These are phyloP conservation scores for Cosmia pyralina DNA, from an alignment of 2,888 invertebrate species.

Conservation along the genomic window DNA sequence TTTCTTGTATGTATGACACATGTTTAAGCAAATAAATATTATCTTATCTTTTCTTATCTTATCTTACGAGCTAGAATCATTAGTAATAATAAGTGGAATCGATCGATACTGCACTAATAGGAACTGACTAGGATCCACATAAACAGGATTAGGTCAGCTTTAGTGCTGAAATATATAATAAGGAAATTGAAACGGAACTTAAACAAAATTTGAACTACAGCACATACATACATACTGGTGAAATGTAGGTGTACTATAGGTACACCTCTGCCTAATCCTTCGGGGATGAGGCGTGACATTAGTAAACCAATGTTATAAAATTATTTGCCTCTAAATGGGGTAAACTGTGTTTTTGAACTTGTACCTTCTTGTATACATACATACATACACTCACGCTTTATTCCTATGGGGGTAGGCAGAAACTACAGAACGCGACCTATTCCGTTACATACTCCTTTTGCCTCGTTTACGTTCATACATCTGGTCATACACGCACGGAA, in stretches of 20 bases:
- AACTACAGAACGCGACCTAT: too few relatives aligned
- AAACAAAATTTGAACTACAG: neutral
- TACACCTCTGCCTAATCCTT: neutral
- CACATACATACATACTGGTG: neutral
- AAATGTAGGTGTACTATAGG: neutral
- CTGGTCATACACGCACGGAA: too few relatives aligned
- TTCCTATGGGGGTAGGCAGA: too few relatives aligned
- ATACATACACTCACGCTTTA: too few relatives aligned
- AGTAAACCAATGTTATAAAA: neutral
- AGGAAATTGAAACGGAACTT: neutral
- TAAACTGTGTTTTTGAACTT: neutral
- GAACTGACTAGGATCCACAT: neutral
- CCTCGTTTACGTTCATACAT: too few relatives aligned
- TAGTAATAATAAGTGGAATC: slow-evolving; percentile 3
- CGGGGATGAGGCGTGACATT: too few relatives aligned
- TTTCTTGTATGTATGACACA: too few relatives aligned
- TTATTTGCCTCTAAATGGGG: neutral
- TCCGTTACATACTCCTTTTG: too few relatives aligned
- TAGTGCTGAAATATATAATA: neutral
- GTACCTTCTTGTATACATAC: neutral
- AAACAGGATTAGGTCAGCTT: neutral
- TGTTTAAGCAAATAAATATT: too few relatives aligned
- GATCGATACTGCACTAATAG: slow-evolving; percentile 17
- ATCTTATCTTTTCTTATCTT: too few relatives aligned
- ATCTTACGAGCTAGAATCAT: neutral